Percentiles rank a stretch among this genome's conserved stretches.
Conservation (phyloP, 2,888 invertebrate genomes). For the Listrodromus nycthemerus region DNA sequence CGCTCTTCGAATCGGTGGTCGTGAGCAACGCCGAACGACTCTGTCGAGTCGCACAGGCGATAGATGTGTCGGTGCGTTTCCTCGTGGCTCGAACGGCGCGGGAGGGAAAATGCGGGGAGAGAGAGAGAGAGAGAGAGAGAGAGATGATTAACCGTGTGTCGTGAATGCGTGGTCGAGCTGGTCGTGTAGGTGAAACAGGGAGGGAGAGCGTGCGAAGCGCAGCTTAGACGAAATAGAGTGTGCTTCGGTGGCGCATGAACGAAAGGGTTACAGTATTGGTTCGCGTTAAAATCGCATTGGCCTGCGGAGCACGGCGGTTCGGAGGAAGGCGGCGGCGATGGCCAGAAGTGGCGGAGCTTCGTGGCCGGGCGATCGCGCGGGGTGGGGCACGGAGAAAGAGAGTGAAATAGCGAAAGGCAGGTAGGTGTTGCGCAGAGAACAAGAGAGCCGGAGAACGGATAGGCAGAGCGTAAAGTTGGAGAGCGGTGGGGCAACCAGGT, state of each 20-base stretch:
- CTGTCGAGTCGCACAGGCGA: not conserved
- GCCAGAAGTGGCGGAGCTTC: conserved; percentile 68
- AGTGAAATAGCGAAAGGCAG: conserved; percentile 57
- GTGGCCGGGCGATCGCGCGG: conserved; percentile 40
- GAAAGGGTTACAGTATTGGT: conserved; percentile 34
- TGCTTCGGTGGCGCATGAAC: conserved; percentile 20
- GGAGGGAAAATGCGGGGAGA: not conserved
- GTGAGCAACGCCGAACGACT: not conserved
- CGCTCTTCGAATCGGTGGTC: not conserved
- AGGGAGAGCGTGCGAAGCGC: not conserved
- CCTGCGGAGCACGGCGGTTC: conserved; percentile 80
- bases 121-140: not conserved
- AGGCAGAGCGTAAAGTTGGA: conserved; percentile 31
- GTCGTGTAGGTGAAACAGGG: not conserved
- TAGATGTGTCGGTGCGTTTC: conserved; percentile 3
- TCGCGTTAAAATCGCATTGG: conserved; percentile 20
- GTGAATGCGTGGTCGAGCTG: not conserved
- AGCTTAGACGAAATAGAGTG: conserved; percentile 1
- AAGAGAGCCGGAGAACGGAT: conserved; percentile 27
- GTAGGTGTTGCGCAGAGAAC: conserved; percentile 28
- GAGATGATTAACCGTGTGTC: not conserved
- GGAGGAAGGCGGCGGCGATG: conserved; percentile 26
- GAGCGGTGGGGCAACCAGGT: conserved; percentile 56
- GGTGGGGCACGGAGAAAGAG: conserved; percentile 67
- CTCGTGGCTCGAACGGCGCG: conserved; percentile 1